Conservation (phyloP, 2,888 invertebrate species). For the Miltochrista miniata region DNA sequence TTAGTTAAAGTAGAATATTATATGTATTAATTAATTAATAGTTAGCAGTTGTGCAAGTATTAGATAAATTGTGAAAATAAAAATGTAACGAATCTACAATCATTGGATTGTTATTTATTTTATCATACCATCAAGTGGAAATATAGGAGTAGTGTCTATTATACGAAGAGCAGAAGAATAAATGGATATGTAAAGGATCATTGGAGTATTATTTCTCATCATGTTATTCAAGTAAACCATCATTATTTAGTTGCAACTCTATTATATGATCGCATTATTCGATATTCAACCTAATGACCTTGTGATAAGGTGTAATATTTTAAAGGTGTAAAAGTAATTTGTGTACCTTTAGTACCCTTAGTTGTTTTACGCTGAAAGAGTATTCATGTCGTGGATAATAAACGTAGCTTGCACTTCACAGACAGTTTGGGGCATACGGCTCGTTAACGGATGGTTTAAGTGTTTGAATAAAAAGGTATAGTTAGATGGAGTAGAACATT, state of each 20-base stretch:
- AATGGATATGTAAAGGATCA: no score
- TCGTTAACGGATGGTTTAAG: slow-evolving; percentile 25
- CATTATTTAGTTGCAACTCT: slow-evolving; percentile 58
- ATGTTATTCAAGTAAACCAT: slow-evolving; percentile 52
- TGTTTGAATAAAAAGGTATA: slow-evolving; percentile 3
- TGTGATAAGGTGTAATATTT: slow-evolving; percentile 3
- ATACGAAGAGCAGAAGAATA: no score
- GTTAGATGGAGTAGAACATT: background rate
- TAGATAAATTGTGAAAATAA: no score
- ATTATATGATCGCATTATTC: slow-evolving; percentile 22
- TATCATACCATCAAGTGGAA: no score
- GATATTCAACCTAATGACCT: background rate
- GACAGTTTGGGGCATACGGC: slow-evolving; percentile 11
- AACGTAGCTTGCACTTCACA: slow-evolving; percentile 1
- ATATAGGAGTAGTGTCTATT: no score
- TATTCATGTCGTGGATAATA: slow-evolving; percentile 43
- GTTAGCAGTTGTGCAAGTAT: no score
- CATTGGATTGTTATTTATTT: no score
- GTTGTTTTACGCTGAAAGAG: slow-evolving; percentile 56
- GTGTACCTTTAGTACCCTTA: slow-evolving; percentile 36
- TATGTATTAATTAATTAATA: no score
- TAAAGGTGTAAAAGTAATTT: slow-evolving; percentile 34
- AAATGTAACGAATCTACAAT: no score
- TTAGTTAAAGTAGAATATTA: no score
- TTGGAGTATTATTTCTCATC: no score